phyloP scores from a whole-genome alignment of 1,140 invertebrate species.

The Drosophila takahashii region DNA sequence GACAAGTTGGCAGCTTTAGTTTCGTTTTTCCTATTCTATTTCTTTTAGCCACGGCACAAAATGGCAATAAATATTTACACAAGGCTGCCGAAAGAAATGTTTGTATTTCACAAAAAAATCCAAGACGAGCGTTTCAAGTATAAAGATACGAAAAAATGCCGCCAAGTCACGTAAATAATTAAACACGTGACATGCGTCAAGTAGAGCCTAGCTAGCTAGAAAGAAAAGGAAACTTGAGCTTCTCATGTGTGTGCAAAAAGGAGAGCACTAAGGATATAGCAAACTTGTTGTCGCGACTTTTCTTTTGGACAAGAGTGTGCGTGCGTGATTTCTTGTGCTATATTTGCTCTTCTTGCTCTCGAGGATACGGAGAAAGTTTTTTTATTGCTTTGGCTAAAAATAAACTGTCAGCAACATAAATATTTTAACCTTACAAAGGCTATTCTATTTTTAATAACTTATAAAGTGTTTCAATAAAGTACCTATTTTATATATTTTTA shows the following conservation, averaged over 20 bases:
- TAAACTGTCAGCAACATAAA: background rate
- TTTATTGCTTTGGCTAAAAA: slow-evolving; percentile 19
- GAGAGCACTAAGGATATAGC: slow-evolving; percentile 6
- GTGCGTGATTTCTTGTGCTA: slow-evolving; percentile 43
- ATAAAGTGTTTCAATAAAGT: background rate
- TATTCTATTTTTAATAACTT: background rate
- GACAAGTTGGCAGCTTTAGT: slow-evolving; percentile 21
- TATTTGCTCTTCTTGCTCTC: slow-evolving; percentile 32
- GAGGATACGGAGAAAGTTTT: slow-evolving; percentile 15
- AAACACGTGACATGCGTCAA: slow-evolving; percentile 75
- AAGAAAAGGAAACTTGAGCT: slow-evolving; percentile 3
- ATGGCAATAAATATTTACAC: slow-evolving; percentile 60
- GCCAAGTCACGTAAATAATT: slow-evolving; percentile 79
- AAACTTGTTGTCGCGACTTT: slow-evolving; percentile 43
- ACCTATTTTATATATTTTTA: too few relatives aligned
- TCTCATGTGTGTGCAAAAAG: slow-evolving; percentile 2
- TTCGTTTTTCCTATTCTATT: slow-evolving; percentile 8
- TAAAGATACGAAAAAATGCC: slow-evolving; percentile 42
- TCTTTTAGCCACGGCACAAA: slow-evolving; percentile 23
- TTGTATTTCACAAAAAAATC: slow-evolving; percentile 13
- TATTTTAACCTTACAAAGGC: background rate
- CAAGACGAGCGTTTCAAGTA: slow-evolving; percentile 7
- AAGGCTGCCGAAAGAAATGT: slow-evolving; percentile 17
- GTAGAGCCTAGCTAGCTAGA: slow-evolving; percentile 40
- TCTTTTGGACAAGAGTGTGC: slow-evolving; percentile 50